Conservation (phyloP, 2,797 vertebrate genomes). For the Lepus oiostolus region DNA sequence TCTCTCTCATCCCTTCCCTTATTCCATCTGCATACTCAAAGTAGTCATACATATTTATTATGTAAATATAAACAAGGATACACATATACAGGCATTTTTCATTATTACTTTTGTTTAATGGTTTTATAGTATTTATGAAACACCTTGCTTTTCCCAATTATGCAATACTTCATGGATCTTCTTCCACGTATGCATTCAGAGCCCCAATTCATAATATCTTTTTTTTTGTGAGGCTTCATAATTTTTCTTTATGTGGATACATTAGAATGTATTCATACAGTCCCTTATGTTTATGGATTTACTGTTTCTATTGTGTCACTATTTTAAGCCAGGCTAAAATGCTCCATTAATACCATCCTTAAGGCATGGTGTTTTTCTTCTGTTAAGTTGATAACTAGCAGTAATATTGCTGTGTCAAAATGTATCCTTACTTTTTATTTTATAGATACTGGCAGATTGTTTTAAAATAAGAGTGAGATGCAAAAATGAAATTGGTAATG, state of each 20-base stretch:
- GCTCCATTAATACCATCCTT: background rate
- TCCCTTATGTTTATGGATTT: background rate
- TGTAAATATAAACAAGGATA: background rate
- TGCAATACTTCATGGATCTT: background rate
- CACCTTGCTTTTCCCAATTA: background rate
- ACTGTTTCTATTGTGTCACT: background rate
- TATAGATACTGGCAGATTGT: background rate
- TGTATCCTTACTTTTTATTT: background rate
- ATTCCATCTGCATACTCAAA: background rate
- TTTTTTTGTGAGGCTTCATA: background rate
- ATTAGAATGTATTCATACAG: background rate
- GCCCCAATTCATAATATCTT: background rate
- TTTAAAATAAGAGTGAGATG: background rate
- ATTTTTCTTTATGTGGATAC: background rate
- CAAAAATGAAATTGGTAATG: background rate
- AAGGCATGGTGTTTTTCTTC: background rate
- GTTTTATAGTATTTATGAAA: background rate
- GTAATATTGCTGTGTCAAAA: background rate
- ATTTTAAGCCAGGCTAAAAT: background rate
- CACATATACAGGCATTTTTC: background rate
- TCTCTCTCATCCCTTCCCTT: background rate
- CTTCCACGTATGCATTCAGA: background rate
- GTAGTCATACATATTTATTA: background rate
- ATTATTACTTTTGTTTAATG: background rate
- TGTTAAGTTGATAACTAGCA: background rate